Evolutionary conservation across 2,888 invertebrate species (phyloP).

Genomic region (Tenodera sinensis): DNA sequence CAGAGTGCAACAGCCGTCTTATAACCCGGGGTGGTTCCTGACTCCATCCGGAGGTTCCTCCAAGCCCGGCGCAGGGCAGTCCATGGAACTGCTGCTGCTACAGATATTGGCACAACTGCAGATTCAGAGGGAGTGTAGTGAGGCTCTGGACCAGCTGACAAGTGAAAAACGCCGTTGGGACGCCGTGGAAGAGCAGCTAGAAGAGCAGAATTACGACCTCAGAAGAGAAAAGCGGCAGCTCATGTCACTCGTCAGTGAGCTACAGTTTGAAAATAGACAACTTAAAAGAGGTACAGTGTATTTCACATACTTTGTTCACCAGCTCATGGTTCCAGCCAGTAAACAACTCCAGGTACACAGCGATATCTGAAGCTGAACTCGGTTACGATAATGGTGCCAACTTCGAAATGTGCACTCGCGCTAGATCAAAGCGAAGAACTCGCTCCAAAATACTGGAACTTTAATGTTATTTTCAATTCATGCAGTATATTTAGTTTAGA

Average conservation of each 20-base stretch:
- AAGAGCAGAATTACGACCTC: neutral
- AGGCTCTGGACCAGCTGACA: neutral
- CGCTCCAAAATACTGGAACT: no score
- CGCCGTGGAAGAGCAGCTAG: neutral
- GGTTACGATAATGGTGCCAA: no score
- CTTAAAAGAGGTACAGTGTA: neutral
- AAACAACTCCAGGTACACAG: no score
- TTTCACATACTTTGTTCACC: no score
- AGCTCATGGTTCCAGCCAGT: no score
- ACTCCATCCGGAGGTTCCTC: neutral
- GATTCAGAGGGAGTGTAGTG: neutral
- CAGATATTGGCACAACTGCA: neutral
- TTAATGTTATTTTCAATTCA: no score
- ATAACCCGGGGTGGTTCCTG: neutral
- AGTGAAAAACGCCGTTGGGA: neutral
- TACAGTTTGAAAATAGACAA: neutral
- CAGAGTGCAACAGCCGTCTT: neutral
- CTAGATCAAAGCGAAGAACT: no score
- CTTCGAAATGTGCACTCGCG: no score
- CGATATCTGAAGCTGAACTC: no score
- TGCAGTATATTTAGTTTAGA: no score
- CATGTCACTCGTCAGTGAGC: neutral
- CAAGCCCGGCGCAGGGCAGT: neutral
- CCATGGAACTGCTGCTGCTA: neutral
- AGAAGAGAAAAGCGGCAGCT: neutral